Percentiles rank a stretch among this genome's conserved stretches.
These are phyloP conservation scores for Plebejus anna DNA, from an alignment of 2,888 invertebrate genomes.

Conservation along the genomic window DNA sequence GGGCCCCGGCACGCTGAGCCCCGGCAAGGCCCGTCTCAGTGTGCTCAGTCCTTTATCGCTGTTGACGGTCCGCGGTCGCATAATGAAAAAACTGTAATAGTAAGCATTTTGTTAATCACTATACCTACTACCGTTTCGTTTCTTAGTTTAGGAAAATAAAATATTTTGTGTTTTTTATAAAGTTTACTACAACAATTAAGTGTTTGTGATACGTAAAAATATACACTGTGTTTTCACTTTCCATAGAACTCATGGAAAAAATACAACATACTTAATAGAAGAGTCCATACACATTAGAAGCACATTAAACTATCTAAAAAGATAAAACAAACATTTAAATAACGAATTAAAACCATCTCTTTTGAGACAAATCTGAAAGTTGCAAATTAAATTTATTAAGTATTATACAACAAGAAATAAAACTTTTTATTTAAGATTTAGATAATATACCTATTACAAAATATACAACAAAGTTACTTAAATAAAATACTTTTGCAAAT, in stretches of 20 bases:
- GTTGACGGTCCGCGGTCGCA: too few species aligned
- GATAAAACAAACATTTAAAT: neutral
- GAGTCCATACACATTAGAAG: neutral
- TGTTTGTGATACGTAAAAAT: neutral
- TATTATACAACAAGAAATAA: neutral
- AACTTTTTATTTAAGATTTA: neutral
- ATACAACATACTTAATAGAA: neutral
- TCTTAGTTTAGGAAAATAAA: neutral
- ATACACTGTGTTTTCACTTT: neutral
- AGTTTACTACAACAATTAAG: constrained; percentile 21
- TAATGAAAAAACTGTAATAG: too few species aligned
- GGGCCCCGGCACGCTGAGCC: too few species aligned
- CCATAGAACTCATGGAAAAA: constrained; percentile 11
- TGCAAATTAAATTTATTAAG: neutral
- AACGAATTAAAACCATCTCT: neutral
- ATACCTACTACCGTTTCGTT: too few species aligned
- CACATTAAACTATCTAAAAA: neutral
- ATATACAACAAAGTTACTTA: neutral
- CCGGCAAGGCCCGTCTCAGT: too few species aligned
- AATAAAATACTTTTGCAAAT: neutral
- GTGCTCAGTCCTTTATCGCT: too few species aligned
- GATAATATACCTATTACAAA: neutral
- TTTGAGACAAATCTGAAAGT: neutral
- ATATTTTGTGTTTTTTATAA: neutral
- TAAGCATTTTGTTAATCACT: too few species aligned